Percentiles rank a stretch among this genome's conserved stretches.
Evolutionary conservation across 2,113 vertebrate genomes (phyloP).

Genomic region (Sceloporus undulatus): DNA sequence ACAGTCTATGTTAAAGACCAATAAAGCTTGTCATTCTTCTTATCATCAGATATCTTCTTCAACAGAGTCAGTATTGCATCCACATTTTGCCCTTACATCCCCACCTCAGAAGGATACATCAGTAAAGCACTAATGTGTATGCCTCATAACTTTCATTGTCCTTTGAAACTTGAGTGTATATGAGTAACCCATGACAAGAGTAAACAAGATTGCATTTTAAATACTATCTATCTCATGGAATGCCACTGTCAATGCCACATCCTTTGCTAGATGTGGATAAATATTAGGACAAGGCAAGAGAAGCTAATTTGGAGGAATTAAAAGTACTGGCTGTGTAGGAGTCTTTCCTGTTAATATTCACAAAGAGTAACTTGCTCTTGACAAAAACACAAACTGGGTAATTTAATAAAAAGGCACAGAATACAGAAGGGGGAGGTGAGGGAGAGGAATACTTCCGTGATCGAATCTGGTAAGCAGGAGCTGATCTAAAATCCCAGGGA

Average conservation of each 20-base stretch:
- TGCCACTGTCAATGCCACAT: neutral
- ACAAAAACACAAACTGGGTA: slow-evolving; percentile 16
- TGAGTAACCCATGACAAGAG: neutral
- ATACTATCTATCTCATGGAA: neutral
- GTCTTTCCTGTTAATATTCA: slow-evolving; percentile 17
- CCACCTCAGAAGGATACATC: neutral
- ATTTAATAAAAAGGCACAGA: neutral
- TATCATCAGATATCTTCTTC: neutral
- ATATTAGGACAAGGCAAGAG: neutral
- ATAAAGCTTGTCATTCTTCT: neutral
- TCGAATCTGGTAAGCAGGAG: too few species aligned
- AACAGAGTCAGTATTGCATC: neutral
- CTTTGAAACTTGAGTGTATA: neutral
- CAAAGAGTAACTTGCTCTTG: neutral
- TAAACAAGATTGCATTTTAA: neutral
- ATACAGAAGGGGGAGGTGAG: neutral
- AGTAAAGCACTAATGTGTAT: neutral
- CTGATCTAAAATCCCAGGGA: neutral
- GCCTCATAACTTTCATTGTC: neutral
- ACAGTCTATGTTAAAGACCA: neutral
- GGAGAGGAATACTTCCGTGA: too few species aligned
- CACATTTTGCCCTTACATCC: neutral
- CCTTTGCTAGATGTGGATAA: neutral
- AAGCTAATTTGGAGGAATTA: slow-evolving; percentile 16
- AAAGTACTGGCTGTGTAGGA: neutral